These are phyloP conservation scores for Nymphalis io DNA, from an alignment of 1,140 invertebrate species.

Conservation along the genomic window DNA sequence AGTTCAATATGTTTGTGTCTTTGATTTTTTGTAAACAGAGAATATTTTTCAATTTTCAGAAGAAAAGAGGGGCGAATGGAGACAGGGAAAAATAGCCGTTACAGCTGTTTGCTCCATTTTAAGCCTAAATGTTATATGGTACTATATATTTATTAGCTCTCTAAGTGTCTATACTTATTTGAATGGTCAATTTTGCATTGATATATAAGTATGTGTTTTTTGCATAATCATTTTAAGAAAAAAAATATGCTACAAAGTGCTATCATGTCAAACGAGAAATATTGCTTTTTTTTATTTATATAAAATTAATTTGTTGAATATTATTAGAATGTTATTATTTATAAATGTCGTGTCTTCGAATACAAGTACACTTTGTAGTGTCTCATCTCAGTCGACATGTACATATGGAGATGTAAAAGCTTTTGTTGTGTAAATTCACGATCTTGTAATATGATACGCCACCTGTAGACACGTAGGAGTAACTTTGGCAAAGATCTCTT, in stretches of 20 bases:
- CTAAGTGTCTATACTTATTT: conserved; percentile 31
- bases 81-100: conserved; percentile 41
- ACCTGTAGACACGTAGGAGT: too few relatives aligned
- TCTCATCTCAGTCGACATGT: not conserved
- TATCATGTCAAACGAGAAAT: too few relatives aligned
- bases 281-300: not conserved
- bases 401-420: too few relatives aligned
- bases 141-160: conserved; percentile 30
- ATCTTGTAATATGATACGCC: too few relatives aligned
- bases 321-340: not conserved
- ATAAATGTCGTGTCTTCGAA: not conserved
- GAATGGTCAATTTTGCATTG: conserved; percentile 30
- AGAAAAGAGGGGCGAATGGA: conserved; percentile 41
- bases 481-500: too few relatives aligned
- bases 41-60: conserved; percentile 42
- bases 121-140: conserved; percentile 32
- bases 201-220: conserved; percentile 22
- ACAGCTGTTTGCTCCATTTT: conserved; percentile 21
- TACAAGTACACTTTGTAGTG: not conserved
- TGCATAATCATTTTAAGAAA: not conserved
- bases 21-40: conserved; percentile 25
- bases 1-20: conserved; percentile 2
- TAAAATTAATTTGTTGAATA: not conserved
- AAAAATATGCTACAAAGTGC: conserved; percentile 17
- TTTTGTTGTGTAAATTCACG: too few relatives aligned